A percentile compares a stretch with the other conserved stretches of the same genome.
Conservation (phyloP, 2,888 invertebrate species). For the Brassicogethes aeneus region DNA sequence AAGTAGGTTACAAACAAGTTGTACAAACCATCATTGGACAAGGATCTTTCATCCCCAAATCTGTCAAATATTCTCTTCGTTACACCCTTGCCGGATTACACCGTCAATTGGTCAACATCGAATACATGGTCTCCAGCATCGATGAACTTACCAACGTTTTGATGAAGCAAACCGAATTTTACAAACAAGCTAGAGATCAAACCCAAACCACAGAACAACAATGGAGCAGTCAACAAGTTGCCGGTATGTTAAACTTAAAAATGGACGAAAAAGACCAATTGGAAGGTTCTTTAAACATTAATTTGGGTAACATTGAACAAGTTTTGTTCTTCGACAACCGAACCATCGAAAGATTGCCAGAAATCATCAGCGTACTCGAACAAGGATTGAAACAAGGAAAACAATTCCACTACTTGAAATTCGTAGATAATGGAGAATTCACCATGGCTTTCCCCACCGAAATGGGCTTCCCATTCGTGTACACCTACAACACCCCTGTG, state of each 20-base stretch:
- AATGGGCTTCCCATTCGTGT: conserved; percentile 58
- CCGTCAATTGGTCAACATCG: conserved; percentile 34
- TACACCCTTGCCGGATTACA: no score
- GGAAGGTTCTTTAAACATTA: no score
- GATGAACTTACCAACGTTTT: no score
- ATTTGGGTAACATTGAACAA: conserved; percentile 41
- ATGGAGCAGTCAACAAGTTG: conserved; percentile 49
- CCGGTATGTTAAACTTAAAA: conserved; percentile 49
- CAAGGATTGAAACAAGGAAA: conserved; percentile 40
- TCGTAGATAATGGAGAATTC: conserved; percentile 47
- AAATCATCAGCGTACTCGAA: conserved; percentile 36
- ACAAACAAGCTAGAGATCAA: conserved; percentile 19
- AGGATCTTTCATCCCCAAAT: conserved; percentile 48
- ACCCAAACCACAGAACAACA: not conserved
- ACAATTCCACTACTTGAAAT: conserved; percentile 51
- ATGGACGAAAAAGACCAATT: no score
- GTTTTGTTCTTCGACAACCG: conserved; percentile 48
- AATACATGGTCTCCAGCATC: conserved; percentile 42
- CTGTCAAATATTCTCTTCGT: conserved; percentile 26
- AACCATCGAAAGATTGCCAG: conserved; percentile 44
- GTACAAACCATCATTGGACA: conserved; percentile 47
- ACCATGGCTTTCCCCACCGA: conserved; percentile 57
- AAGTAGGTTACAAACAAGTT: conserved; percentile 39
- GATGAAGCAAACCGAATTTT: conserved; percentile 28
- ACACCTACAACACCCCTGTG: conserved; percentile 50